Evolutionary conservation across 2,113 vertebrate genomes (phyloP).

Genomic region (Pitta sordida): DNA sequence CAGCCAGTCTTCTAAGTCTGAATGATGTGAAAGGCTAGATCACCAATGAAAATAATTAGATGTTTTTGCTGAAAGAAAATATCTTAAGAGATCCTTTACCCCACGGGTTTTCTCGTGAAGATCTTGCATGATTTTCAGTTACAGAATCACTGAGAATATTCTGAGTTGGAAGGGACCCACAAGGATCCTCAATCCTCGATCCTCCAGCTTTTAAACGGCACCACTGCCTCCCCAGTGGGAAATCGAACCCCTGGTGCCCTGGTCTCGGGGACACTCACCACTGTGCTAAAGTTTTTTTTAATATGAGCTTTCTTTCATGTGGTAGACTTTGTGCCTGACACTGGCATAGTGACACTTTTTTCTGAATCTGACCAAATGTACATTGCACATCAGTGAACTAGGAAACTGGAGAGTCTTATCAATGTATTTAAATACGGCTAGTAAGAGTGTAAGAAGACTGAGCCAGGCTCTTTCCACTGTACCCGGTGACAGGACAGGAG

Average conservation of each 20-base stretch:
- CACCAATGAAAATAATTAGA: neutral
- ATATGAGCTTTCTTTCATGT: neutral
- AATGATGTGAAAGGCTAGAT: neutral
- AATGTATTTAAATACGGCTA: neutral
- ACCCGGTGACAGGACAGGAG: neutral
- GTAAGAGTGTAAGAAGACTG: neutral
- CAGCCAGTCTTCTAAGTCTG: neutral
- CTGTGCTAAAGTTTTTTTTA: no score
- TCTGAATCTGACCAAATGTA: neutral
- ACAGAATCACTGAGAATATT: no score
- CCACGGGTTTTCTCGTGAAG: neutral
- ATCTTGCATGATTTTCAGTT: accelerated
- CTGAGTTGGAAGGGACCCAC: no score
- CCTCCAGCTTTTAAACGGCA: no score
- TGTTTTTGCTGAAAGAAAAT: neutral
- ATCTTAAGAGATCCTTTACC: neutral
- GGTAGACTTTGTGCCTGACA: accelerated
- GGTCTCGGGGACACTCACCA: no score
- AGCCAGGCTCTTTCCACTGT: neutral
- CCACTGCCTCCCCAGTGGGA: no score
- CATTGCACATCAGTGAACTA: neutral
- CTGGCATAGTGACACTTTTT: neutral
- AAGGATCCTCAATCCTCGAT: no score
- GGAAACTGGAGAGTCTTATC: neutral
- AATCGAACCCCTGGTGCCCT: no score